phyloP scores from a whole-genome alignment of 2,888 invertebrate species.

The Julus scanicus region DNA sequence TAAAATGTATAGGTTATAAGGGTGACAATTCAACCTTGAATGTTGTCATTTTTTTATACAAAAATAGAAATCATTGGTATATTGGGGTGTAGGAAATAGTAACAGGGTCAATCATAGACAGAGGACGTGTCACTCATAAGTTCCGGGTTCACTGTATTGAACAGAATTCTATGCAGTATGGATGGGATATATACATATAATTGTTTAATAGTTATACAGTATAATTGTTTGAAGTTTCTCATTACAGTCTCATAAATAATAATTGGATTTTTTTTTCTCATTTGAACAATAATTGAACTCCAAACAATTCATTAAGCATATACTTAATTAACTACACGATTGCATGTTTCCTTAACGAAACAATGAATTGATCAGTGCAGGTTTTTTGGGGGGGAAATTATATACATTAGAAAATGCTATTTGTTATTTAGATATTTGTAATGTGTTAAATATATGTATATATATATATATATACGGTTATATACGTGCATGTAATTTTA shows the following conservation, averaged over 20 bases:
- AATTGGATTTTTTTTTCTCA: not conserved
- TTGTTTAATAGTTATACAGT: not conserved
- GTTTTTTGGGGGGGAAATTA: too few relatives aligned
- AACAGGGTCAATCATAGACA: not conserved
- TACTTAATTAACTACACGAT: too few relatives aligned
- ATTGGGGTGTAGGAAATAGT: not conserved
- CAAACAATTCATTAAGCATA: not conserved
- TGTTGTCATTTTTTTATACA: not conserved
- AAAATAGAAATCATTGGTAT: not conserved
- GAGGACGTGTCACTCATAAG: not conserved
- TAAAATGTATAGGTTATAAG: not conserved
- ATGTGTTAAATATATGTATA: too few relatives aligned
- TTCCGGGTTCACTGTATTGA: conserved; percentile 31
- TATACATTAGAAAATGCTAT: too few relatives aligned
- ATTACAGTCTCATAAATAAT: not conserved
- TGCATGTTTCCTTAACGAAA: too few relatives aligned
- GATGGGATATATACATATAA: not conserved
- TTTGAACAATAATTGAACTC: not conserved
- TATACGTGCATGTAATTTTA: too few relatives aligned
- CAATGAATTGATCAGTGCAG: too few relatives aligned
- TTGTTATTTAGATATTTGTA: too few relatives aligned
- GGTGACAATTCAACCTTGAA: not conserved
- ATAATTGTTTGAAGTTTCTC: not conserved
- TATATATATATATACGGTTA: too few relatives aligned
- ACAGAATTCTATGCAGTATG: not conserved